Evolutionary conservation across 2,113 vertebrate species (phyloP).

Genomic region (Boulengeromyrus knoepffleri): DNA sequence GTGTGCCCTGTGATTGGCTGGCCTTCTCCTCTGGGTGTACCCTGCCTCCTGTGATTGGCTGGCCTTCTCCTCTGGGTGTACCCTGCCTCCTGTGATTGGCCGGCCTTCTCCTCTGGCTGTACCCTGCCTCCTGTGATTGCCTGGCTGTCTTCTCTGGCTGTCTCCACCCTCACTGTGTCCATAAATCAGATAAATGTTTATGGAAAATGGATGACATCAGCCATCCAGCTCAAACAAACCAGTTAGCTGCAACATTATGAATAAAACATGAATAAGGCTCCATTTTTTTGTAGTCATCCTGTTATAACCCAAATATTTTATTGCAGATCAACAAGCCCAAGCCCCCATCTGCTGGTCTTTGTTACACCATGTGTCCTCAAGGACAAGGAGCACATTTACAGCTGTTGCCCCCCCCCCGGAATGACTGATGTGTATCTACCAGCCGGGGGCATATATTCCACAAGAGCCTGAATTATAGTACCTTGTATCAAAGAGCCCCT

Average conservation of each 20-base stretch:
- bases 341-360: background rate
- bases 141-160: background rate
- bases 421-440: background rate
- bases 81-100: background rate
- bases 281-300: background rate
- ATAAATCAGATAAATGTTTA: background rate
- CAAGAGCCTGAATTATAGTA: background rate
- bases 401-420: background rate
- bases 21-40: background rate
- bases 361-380: background rate
- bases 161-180: background rate
- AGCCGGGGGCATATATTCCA: background rate
- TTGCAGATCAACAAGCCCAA: background rate
- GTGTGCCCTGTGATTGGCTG: background rate
- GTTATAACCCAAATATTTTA: background rate
- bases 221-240: background rate
- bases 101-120: background rate
- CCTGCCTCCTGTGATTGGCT: background rate
- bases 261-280: background rate
- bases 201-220: background rate
- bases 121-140: background rate
- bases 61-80: background rate
- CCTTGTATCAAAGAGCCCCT: background rate
- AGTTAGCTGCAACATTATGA: background rate
- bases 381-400: background rate